Evolutionary conservation across 2,888 invertebrate genomes (phyloP), one percentile per base, ranked within the genome.

Genomic region (Gandaritis pyraliata): DNA sequence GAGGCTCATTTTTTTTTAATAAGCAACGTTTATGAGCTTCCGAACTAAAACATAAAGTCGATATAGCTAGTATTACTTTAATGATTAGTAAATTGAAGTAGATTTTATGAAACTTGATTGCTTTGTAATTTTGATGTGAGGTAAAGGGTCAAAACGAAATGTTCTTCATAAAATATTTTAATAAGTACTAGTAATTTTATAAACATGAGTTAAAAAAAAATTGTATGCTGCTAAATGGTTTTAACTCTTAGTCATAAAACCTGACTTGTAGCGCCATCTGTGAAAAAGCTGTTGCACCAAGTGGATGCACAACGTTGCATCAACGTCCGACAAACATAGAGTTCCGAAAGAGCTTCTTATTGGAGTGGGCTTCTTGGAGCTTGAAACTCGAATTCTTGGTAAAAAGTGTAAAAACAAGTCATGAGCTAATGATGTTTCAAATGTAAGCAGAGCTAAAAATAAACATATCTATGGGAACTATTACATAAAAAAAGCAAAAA

Each of bases 91-190:
- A 29, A 70, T 71, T 70, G 69, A 68, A 75, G 71, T 72, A 64
- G 66, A 73, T 76, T 77, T 59, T 67, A 66, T 75, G 73, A 72
- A 72, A 71, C 75, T 78, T 78, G 78, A 79, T 80, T 78, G 76
- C 74, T 67, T 68, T 60, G 70, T 76, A 77, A 78, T 77, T 79
- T 75, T 71, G 69, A 65, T 57, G 16, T 11, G 41, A 54, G 54
- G 54, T 58, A 47, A 58, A 58, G 50, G 62, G 62, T 63, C 46
- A 63, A 54, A 54, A 50, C 33, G 36, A 58, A 63, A 39, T 55
- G 53, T 39, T 61, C 18, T 48, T 60, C 58, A 23, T 52, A 65
- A 65, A 64, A 67, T 29, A 54, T 38, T 55, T 58, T 55, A 57
- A 59, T n/a, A n/a, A n/a, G n/a, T n/a, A n/a, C n/a, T n/a, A n/a